Evolutionary conservation across 2,797 vertebrate genomes (phyloP), one percentile per base, ranked within the genome.

Genomic region (Carduelis carduelis): DNA sequence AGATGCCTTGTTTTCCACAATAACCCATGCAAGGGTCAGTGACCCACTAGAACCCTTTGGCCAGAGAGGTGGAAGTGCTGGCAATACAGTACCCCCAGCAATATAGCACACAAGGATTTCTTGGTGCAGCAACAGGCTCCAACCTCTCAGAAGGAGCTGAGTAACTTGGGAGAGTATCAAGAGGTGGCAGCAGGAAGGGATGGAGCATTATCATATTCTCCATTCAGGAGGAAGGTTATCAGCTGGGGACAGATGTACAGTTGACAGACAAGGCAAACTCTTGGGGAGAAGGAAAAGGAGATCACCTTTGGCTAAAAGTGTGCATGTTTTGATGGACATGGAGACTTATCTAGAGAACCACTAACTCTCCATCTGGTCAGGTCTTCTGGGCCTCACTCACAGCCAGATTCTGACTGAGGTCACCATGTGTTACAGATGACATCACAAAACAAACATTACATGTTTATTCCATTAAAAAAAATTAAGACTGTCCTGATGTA

Each of bases 211-310:
- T 90, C 39, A 20, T 7, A 52, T 22, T 35, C 20, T 52, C 43
- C 77, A 37, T 24, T 74, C 81, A 79, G 66, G 70, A 79, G 66
- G n/a, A 15, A 46, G 49, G 55, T 82, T 96, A 94, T 91, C 92
- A 74, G 70, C 87, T 84, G n/a, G 17, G 39, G 72, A 26, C 95
- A 95, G 57, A 65, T 5, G 43, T 4, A 5, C n/a, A 52, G 47
- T 53, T 53, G 11, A 49, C 19, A 65, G 23, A 74, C 14, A n/a
- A 34, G 53, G 56, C 52, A 75, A 71, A 79, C 37, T 22, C 43
- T 32, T 12, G 30, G 43, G 43, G 14, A 71, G 61, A 50, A 84
- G 17, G 69, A 81, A 75, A 79, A 72, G 11, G 18, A 84, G 34
- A 34, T 10, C 15, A 9, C 0, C 5, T 39, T 32, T 24, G 57